phyloP scores from a whole-genome alignment of 2,113 vertebrate genomes.

The Microcebus lehilahytsara region DNA sequence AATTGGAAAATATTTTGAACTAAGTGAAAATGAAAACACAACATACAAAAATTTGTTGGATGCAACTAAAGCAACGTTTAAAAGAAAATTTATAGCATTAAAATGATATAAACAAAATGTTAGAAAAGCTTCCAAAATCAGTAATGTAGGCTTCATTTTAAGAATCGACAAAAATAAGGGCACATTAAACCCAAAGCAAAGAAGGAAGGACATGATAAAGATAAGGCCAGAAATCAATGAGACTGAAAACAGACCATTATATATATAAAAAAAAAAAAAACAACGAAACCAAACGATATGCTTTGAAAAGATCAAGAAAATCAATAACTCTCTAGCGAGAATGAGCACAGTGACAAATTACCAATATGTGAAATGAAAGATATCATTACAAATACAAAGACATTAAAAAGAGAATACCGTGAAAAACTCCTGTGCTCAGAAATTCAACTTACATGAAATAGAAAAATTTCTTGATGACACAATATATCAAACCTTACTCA shows the following conservation, averaged over 20 bases:
- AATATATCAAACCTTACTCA: neutral
- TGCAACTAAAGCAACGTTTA: neutral
- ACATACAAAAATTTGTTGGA: neutral
- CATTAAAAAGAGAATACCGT: neutral
- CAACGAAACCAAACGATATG: neutral
- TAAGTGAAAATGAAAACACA: neutral
- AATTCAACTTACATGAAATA: neutral
- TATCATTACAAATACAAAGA: neutral
- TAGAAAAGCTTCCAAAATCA: neutral
- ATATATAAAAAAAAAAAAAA: constrained; percentile 1
- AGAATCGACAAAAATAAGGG: neutral
- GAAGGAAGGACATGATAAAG: neutral
- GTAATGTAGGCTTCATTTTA: neutral
- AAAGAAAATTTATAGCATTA: neutral
- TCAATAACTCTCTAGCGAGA: neutral
- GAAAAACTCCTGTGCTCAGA: neutral
- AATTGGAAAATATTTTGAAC: neutral
- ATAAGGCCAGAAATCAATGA: neutral
- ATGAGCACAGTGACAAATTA: neutral
- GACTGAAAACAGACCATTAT: neutral
- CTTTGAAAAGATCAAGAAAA: neutral
- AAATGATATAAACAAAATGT: neutral
- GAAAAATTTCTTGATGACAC: neutral
- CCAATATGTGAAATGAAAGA: neutral
- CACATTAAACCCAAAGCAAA: neutral